Evolutionary conservation across 30 jellyfish, hydroid and myxozoan genomes (phyloP).

Genomic region (Hydractinia symbiolongicarpus): DNA sequence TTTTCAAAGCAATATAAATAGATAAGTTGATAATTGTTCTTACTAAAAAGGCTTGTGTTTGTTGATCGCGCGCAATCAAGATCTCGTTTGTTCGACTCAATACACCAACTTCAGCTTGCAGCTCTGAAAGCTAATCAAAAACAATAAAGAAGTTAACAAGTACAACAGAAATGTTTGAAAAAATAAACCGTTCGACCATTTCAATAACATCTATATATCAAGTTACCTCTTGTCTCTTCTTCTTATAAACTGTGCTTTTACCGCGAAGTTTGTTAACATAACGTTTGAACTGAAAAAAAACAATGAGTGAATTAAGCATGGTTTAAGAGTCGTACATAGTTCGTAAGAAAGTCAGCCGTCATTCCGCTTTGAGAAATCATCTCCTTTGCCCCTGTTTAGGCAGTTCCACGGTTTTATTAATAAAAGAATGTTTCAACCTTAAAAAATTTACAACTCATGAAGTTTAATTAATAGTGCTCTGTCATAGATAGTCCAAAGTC

Average conservation of each 20-base stretch:
- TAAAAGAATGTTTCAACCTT: no score
- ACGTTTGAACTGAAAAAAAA: constrained; percentile 75
- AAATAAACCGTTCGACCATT: neutral
- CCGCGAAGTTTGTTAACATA: constrained; percentile 88
- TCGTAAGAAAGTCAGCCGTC: no score
- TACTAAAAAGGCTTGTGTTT: constrained; percentile 71
- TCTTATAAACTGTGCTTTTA: constrained; percentile 81
- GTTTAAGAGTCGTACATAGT: neutral
- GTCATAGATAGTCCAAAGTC: no score
- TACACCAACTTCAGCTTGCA: constrained; percentile 92
- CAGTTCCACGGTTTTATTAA: no score
- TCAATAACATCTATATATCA: neutral
- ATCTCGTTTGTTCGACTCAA: constrained; percentile 81
- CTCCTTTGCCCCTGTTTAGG: no score
- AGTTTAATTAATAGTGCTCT: no score
- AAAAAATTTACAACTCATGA: no score
- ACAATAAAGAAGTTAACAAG: neutral
- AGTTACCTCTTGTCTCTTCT: constrained; percentile 88
- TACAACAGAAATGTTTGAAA: neutral
- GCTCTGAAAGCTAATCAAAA: constrained; percentile 67
- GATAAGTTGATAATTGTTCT: neutral
- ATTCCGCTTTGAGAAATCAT: no score
- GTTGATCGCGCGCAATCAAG: constrained; percentile 63
- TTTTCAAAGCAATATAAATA: neutral
- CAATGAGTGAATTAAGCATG: neutral